phyloP scores from a whole-genome alignment of 1,140 invertebrate species.

The Babylonia areolata region DNA sequence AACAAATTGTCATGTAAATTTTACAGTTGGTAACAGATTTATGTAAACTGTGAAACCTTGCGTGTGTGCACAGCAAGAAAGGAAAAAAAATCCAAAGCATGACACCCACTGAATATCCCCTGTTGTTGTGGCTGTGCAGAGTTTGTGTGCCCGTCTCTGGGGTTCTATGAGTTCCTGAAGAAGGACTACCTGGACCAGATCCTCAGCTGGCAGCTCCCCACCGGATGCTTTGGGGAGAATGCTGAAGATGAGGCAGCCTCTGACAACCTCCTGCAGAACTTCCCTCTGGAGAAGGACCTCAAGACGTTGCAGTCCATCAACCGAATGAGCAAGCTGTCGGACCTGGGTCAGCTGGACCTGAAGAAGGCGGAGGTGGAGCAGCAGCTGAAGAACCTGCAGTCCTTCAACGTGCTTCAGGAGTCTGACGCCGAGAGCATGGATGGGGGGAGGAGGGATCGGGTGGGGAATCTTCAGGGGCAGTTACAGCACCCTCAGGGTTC shows the following conservation, averaged over 20 bases:
- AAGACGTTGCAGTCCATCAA: neutral
- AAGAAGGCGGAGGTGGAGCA: slow-evolving; percentile 18
- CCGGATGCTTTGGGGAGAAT: slow-evolving; percentile 64
- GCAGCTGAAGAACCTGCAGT: neutral
- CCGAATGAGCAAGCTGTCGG: neutral
- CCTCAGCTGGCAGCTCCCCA: slow-evolving; percentile 63
- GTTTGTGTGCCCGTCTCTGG: slow-evolving; percentile 69
- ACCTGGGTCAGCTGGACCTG: neutral
- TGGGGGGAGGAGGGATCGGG: neutral
- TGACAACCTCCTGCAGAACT: neutral
- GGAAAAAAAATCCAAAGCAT: too few species aligned
- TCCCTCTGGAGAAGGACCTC: neutral
- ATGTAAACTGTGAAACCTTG: too few species aligned
- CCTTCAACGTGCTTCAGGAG: neutral
- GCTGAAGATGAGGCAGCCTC: neutral
- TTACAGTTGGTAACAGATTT: too few species aligned
- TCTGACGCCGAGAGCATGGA: too few species aligned
- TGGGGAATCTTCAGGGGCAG: neutral
- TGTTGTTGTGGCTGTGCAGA: too few species aligned
- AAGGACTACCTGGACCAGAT: slow-evolving; percentile 65
- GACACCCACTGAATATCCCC: too few species aligned
- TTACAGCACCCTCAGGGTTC: neutral
- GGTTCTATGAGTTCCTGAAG: slow-evolving; percentile 67
- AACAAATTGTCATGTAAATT: too few species aligned
- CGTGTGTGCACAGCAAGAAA: too few species aligned